A percentile compares a stretch with the other conserved stretches of the same genome.
Evolutionary conservation across 2,888 invertebrate species (phyloP).

Genomic region (Furcula furcula): DNA sequence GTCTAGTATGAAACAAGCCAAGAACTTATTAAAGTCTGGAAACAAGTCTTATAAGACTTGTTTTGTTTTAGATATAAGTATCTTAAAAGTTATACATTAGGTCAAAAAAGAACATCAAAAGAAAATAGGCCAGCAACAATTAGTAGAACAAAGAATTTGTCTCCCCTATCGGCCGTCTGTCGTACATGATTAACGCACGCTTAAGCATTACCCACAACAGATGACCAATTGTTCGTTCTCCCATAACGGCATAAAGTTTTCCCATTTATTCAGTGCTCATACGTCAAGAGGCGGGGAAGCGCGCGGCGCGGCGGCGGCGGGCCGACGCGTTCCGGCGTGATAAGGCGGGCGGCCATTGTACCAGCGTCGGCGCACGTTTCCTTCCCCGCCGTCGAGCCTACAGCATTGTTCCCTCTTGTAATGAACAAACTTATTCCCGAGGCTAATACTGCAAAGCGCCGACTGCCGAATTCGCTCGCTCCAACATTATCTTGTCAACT

Average conservation of each 20-base stretch:
- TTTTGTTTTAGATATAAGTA: not conserved
- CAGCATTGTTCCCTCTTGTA: conserved; percentile 72
- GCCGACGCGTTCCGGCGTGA: conserved; percentile 63
- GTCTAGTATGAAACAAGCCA: too few relatives aligned
- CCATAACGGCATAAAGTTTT: conserved; percentile 76
- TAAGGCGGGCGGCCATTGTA: conserved; percentile 69
- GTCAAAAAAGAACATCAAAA: conserved; percentile 4
- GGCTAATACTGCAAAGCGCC: conserved; percentile 67
- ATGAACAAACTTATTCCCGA: conserved; percentile 80
- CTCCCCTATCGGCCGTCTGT: conserved; percentile 39
- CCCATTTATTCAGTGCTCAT: conserved; percentile 79
- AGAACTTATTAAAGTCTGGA: too few relatives aligned
- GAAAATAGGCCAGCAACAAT: conserved; percentile 41
- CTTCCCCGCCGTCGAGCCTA: conserved; percentile 76
- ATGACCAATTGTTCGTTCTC: conserved; percentile 79
- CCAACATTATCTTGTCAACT: conserved; percentile 68
- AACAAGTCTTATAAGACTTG: not conserved
- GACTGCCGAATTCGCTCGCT: conserved; percentile 67
- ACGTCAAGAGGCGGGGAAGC: conserved; percentile 58
- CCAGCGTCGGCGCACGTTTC: conserved; percentile 81
- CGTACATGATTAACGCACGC: conserved; percentile 62
- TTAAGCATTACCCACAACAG: conserved; percentile 65
- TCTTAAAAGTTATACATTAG: not conserved
- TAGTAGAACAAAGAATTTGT: conserved; percentile 38
- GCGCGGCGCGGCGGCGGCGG: conserved; percentile 18